phyloP scores from a whole-genome alignment of 2,888 invertebrate genomes.

The Tetragnatha montana region DNA sequence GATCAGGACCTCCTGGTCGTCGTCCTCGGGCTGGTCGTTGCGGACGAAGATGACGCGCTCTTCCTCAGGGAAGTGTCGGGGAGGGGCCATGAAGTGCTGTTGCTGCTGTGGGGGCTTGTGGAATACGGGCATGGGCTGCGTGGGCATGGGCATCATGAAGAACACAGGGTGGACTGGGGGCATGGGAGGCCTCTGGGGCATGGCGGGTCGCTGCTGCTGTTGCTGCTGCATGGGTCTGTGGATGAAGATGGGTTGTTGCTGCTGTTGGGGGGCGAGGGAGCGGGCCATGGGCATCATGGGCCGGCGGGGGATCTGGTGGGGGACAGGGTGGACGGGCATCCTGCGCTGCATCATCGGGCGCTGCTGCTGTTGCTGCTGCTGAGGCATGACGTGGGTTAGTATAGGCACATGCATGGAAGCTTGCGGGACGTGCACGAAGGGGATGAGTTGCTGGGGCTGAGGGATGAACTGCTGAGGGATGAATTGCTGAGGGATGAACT shows the following conservation, averaged over 20 bases:
- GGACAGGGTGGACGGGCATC: slow-evolving; percentile 53
- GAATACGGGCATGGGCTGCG: slow-evolving; percentile 58
- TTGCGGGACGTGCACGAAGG: slow-evolving; percentile 60
- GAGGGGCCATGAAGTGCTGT: slow-evolving; percentile 31
- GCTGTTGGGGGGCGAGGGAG: slow-evolving; percentile 31
- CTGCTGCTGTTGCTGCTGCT: slow-evolving; percentile 53
- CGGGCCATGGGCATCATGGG: slow-evolving; percentile 51
- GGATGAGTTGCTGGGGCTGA: slow-evolving; percentile 56
- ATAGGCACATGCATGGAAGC: slow-evolving; percentile 61
- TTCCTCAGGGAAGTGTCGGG: slow-evolving; percentile 51
- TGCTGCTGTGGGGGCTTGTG: slow-evolving; percentile 47
- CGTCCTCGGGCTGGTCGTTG: slow-evolving; percentile 55
- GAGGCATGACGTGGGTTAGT: slow-evolving; percentile 59
- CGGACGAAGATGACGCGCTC: slow-evolving; percentile 59
- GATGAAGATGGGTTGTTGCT: slow-evolving; percentile 52
- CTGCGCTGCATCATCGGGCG: slow-evolving; percentile 50
- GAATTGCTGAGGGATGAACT: slow-evolving; percentile 39
- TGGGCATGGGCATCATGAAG: slow-evolving; percentile 67
- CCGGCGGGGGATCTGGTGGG: slow-evolving; percentile 38
- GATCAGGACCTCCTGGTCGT: slow-evolving; percentile 64
- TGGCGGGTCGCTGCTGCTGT: slow-evolving; percentile 34
- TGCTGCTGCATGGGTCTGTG: slow-evolving; percentile 42
- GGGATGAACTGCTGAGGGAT: slow-evolving; percentile 26
- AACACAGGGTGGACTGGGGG: slow-evolving; percentile 61
- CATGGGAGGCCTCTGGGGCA: slow-evolving; percentile 63